A percentile compares a stretch with the other conserved stretches of the same genome.
phyloP scores from a whole-genome alignment of 1,140 invertebrate genomes.

The Gryllus bimaculatus region DNA sequence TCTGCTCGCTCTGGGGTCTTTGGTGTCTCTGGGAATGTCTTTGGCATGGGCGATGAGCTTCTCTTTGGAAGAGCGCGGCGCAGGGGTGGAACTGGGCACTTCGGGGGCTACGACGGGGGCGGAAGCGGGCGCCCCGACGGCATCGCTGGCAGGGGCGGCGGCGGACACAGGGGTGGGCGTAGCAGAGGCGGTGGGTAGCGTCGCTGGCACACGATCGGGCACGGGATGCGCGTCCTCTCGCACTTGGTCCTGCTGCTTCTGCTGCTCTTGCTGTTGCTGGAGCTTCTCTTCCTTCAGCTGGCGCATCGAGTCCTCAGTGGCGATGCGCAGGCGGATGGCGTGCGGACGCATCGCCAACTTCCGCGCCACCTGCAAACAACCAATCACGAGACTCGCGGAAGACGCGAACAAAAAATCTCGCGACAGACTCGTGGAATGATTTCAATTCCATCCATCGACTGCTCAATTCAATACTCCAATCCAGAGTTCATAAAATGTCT shows the following conservation, averaged over 20 bases:
- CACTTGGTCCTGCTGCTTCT: not conserved
- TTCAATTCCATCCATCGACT: too few species aligned
- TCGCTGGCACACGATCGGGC: too few species aligned
- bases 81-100: not conserved
- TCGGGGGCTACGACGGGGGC: not conserved
- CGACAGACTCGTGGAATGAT: too few species aligned
- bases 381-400: too few species aligned
- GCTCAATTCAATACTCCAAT: too few species aligned
- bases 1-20: not conserved
- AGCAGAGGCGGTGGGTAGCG: not conserved
- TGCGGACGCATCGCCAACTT: not conserved
- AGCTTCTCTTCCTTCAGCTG: not conserved
- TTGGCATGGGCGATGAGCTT: not conserved
- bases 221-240: too few species aligned
- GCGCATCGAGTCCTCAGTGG: not conserved
- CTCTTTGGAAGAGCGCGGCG: not conserved
- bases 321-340: not conserved
- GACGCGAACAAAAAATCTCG: too few species aligned
- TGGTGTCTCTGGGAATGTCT: not conserved
- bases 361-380: not conserved
- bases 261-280: slow-evolving; percentile 8
- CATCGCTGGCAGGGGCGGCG: not conserved
- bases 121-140: not conserved
- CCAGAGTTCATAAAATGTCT: too few species aligned
- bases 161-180: too few species aligned